Evolutionary conservation across 2,113 vertebrate species (phyloP).

Genomic region (Heteronetta atricapilla): DNA sequence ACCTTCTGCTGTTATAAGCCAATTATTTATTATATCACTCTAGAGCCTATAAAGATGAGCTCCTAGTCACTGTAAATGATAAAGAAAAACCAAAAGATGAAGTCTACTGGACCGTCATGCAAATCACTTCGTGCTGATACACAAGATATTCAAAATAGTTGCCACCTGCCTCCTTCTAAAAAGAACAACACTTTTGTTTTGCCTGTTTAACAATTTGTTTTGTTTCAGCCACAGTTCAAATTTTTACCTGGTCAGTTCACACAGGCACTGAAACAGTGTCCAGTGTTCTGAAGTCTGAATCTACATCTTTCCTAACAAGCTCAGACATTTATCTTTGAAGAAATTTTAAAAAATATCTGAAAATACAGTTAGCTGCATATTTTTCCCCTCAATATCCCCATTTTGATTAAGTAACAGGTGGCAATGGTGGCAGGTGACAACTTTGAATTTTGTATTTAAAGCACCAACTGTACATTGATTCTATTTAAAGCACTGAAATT

Average conservation of each 20-base stretch:
- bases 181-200: neutral
- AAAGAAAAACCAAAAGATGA: constrained; percentile 46
- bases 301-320: neutral
- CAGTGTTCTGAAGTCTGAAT: neutral
- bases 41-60: neutral
- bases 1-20: neutral
- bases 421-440: constrained; percentile 67
- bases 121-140: constrained; percentile 66
- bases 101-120: constrained; percentile 70
- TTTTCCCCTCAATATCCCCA: neutral
- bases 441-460: constrained; percentile 44
- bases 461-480: constrained; percentile 45
- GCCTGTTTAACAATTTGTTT: neutral
- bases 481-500: constrained; percentile 50
- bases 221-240: neutral
- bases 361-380: neutral
- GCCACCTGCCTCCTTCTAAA: constrained; percentile 70
- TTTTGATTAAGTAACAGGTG: constrained; percentile 14
- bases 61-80: constrained; percentile 50
- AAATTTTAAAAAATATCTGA: too few species aligned
- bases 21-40: neutral
- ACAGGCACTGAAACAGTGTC: neutral
- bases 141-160: constrained; percentile 45
- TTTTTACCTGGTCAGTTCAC: neutral
- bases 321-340: neutral